Evolutionary conservation across 2,797 vertebrate genomes (phyloP), one percentile per base, ranked within the genome.

Genomic region (Lemur catta): DNA sequence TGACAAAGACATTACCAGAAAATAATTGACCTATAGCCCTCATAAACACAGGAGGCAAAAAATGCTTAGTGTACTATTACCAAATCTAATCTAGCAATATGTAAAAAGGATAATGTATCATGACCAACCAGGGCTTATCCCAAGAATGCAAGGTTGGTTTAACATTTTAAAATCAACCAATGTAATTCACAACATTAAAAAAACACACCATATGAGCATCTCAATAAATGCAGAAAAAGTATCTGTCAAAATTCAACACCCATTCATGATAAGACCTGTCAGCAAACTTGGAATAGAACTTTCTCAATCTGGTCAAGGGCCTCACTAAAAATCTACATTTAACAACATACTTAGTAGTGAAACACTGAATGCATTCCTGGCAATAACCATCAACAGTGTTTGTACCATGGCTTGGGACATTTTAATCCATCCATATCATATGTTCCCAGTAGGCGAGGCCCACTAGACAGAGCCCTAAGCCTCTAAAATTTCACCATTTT

Each of bases 401-500:
- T 79, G 6, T 15, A 57, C n/a, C 52, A 80, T 18, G 30, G 38
- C 1, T 80, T n/a, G 48, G 69, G 46, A 86, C 65, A 69, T 89
- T 88, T 84, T 89, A 89, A 95, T 61, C 80, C 80, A 90, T 28
- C 35, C 63, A 41, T 20, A 91, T 75, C 86, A 79, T 61, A 55
- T 41, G 57, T 57, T 94, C 55, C 81, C 28, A 41, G 82, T 80
- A 92, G 80, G 76, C 14, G 46, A 92, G 71, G 80, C 28, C 74
- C 69, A 92, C 55, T 71, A 67, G 93, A 80, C 91, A 97, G 87
- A 85, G 35, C 69, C 90, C 43, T 88, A 86, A 84, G 55, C 41
- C 43, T 82, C 91, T 91, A 75, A 88, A 97, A 94, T 79, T 52
- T 93, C 71, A 75, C 80, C 35, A 95, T 74, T 79, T 98, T 97